A percentile compares a stretch with the other conserved stretches of the same genome.
phyloP scores from a whole-genome alignment of 2,888 invertebrate genomes.

The Stenurella melanura region DNA sequence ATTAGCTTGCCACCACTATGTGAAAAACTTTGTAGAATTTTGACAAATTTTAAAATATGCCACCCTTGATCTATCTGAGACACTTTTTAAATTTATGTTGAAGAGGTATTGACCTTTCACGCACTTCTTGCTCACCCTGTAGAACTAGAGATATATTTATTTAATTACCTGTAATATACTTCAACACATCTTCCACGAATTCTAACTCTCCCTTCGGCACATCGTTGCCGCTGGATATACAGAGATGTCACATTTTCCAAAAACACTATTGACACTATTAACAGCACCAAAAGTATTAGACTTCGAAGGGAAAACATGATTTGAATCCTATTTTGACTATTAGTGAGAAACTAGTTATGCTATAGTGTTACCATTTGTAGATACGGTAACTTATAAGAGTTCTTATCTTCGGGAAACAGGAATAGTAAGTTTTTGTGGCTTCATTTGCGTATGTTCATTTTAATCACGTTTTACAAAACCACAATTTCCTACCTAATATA shows the following conservation, averaged over 20 bases:
- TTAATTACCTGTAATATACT: background rate
- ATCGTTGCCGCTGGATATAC: background rate
- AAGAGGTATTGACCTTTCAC: too few species aligned
- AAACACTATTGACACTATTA: background rate
- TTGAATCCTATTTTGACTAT: too few species aligned
- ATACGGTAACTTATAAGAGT: background rate
- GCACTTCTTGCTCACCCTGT: too few species aligned
- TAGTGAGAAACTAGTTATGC: background rate
- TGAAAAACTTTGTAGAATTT: too few species aligned
- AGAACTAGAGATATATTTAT: too few species aligned
- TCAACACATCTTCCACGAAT: background rate
- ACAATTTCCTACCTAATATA: too few species aligned
- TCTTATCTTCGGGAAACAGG: background rate
- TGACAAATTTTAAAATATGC: too few species aligned
- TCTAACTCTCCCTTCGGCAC: background rate
- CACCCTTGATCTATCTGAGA: too few species aligned
- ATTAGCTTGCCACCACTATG: too few species aligned
- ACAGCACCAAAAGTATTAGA: slow-evolving; percentile 5
- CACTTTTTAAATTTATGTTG: too few species aligned
- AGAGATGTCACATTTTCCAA: background rate
- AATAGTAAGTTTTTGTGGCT: background rate
- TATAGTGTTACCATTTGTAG: background rate
- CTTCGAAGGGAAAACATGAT: background rate
- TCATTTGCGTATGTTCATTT: background rate
- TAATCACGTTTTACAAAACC: too few species aligned